Base-by-base conservation (phyloP, 2,888 invertebrate species). In the Meteorus colon region DNA sequence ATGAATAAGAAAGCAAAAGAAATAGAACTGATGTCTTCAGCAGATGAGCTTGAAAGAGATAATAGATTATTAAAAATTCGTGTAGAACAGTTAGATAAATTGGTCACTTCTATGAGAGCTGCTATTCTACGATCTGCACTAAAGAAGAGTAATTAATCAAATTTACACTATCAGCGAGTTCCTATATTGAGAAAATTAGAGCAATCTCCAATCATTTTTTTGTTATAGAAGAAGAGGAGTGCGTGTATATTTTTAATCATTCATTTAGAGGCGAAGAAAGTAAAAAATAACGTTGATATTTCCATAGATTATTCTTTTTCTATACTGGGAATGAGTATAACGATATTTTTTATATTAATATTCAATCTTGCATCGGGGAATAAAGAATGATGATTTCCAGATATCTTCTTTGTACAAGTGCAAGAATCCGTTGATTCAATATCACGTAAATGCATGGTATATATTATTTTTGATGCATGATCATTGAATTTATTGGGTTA, bases 1-100 rank as follows among this genome's bases (percentile, higher is more conserved):
- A 92, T 93, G 90, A 95, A 94, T 84, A 92, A 95, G 81, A 95
- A 94, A 89, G 86, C 89, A 1, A 92, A 92, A 78, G 92, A 93
- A 81, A 81, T 82, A 24, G 92, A 93, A 83, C 92, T 93, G 92
- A 89, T 91, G 81, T 88, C 90, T 70, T 86, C 90, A 79, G 92
- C 92, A 1, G 86, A 91, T 31, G 91, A 92, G 67, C 89, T 95
- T 77, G 92, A 93, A 84, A 91, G 91, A 73, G 91, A 91, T 82
- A 95, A 95, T 86, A 91, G 92, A 78, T 91, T 92, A 85, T 89
- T 95, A 69, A 92, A 91, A 85, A 92, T 93, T 74, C 92, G 92
- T 88, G 94, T 93, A 12, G 92, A 93, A 77, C 92, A 94, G 83
- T 87, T 95, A 81, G 94, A 95, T 84, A 93, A 92, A 83, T 91